phyloP scores from a whole-genome alignment of 2,888 invertebrate genomes.

The Gibbula magus region DNA sequence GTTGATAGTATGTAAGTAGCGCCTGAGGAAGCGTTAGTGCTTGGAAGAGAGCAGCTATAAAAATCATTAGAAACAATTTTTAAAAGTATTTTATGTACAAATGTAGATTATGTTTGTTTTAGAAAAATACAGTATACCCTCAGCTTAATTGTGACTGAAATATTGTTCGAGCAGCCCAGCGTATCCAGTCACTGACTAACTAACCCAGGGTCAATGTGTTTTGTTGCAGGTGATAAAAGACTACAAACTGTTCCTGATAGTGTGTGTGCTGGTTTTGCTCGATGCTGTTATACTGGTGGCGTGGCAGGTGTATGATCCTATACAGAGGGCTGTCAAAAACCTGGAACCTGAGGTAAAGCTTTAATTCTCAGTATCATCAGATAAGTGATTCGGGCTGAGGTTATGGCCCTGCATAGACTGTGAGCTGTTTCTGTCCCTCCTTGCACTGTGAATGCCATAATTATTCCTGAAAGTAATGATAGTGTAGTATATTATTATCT shows the following conservation, averaged over 20 bases:
- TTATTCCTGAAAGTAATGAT: no score
- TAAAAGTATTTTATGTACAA: no score
- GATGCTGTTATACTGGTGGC: slow-evolving; percentile 96
- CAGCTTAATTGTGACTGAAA: no score
- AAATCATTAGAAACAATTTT: no score
- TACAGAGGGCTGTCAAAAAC: slow-evolving; percentile 86
- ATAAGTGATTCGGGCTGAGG: background rate
- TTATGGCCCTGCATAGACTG: background rate
- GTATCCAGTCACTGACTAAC: background rate
- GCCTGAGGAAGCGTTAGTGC: no score
- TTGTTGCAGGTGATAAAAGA: slow-evolving; percentile 91
- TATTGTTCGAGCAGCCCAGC: background rate
- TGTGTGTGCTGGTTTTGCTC: slow-evolving; percentile 90
- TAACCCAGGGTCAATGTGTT: no score
- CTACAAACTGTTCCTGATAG: slow-evolving; percentile 97
- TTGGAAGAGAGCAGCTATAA: no score
- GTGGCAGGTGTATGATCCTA: slow-evolving; percentile 96
- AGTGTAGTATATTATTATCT: no score
- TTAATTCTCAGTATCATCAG: background rate
- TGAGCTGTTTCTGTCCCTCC: background rate
- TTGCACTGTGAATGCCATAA: background rate
- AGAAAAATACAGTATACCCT: no score
- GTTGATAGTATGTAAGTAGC: no score
- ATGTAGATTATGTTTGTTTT: no score
- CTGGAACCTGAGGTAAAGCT: slow-evolving; percentile 89